Conservation (phyloP, 2,888 invertebrate species). For the Heteropelma amictum region DNA sequence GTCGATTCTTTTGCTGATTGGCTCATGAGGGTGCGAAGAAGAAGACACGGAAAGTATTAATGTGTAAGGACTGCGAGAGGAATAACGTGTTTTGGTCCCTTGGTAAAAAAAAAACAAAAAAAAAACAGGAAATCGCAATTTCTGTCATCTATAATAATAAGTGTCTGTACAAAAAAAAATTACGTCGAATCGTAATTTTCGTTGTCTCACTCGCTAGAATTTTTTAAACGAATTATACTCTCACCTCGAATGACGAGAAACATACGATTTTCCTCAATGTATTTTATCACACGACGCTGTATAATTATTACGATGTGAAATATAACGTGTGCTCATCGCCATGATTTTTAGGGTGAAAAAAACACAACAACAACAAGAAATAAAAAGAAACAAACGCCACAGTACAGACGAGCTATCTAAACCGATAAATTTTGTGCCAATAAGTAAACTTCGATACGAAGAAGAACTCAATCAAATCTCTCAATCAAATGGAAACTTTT, state of each 20-base stretch:
- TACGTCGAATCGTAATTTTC: not conserved
- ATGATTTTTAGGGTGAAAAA: not conserved
- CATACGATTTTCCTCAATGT: not conserved
- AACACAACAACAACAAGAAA: not conserved
- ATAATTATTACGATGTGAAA: not conserved
- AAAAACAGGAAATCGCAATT: not conserved
- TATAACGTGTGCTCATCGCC: not conserved
- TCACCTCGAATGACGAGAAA: not conserved
- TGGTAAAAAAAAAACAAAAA: constrained; percentile 6
- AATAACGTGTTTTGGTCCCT: constrained; percentile 33
- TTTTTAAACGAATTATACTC: not conserved
- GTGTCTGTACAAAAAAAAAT: constrained; percentile 38
- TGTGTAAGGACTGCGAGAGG: constrained; percentile 64
- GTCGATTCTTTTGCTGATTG: constrained; percentile 43
- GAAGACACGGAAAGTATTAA: constrained; percentile 72
- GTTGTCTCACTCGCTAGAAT: not conserved
- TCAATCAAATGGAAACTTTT: constrained; percentile 15
- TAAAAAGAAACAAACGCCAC: constrained; percentile 8
- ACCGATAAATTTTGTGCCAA: constrained; percentile 55
- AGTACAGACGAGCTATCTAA: constrained; percentile 37
- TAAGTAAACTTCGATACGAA: constrained; percentile 15
- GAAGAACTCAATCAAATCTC: constrained; percentile 17
- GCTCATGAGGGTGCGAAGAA: constrained; percentile 23
- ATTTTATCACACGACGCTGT: not conserved
- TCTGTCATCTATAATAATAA: constrained; percentile 36